phyloP scores from a whole-genome alignment of 2,888 invertebrate species.

The Drosophila villosipedis region DNA sequence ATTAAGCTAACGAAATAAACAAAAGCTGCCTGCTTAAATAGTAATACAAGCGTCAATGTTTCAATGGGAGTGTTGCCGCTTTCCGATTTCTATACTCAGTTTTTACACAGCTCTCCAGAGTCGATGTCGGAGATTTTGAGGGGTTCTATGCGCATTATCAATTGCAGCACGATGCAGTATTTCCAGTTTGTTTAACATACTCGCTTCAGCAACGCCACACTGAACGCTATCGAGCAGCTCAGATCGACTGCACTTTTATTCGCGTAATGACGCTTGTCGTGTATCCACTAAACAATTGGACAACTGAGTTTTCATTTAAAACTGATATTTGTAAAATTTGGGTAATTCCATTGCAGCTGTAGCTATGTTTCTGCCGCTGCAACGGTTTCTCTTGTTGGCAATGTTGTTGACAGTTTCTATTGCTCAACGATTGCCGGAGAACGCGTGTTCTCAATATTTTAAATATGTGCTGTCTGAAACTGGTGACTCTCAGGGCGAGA shows the following conservation, averaged over 20 bases:
- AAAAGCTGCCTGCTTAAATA: constrained; percentile 40
- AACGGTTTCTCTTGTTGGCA: constrained; percentile 2
- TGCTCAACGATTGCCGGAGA: constrained; percentile 60
- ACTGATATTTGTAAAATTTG: neutral
- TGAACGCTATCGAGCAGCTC: constrained; percentile 5
- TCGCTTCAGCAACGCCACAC: constrained; percentile 10
- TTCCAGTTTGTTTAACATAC: constrained; percentile 65
- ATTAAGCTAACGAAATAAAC: constrained; percentile 29
- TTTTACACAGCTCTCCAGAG: constrained; percentile 20
- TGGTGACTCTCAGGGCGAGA: constrained; percentile 49
- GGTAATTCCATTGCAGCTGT: neutral
- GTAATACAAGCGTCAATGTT: constrained; percentile 18
- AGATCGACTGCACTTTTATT: constrained; percentile 34
- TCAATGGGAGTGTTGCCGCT: neutral
- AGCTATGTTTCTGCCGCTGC: constrained; percentile 13
- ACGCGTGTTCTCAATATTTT: constrained; percentile 52
- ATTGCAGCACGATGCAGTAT: constrained; percentile 53
- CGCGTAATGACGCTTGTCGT: constrained; percentile 33
- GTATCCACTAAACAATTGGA: constrained; percentile 33
- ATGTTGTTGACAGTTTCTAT: constrained; percentile 5
- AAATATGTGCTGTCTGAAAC: constrained; percentile 42
- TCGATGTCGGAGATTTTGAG: constrained; percentile 3
- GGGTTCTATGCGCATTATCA: constrained; percentile 6
- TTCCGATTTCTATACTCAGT: constrained; percentile 4
- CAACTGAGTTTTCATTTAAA: constrained; percentile 8